These are phyloP conservation scores for Phaonia tiefii DNA, from an alignment of 2,888 invertebrate genomes.

Conservation along the genomic window DNA sequence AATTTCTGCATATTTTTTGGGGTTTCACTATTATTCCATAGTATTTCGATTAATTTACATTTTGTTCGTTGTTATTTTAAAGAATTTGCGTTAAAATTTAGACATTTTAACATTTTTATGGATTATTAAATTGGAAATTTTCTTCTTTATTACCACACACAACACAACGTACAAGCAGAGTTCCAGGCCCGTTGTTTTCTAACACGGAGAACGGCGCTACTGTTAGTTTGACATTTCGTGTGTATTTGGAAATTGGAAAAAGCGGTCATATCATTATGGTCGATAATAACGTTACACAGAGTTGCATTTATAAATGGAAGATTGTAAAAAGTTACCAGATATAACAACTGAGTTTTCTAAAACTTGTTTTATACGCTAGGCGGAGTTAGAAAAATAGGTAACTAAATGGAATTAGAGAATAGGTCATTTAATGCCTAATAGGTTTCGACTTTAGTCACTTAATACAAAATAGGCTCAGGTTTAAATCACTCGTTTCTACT, in stretches of 20 bases:
- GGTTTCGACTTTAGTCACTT: too few species aligned
- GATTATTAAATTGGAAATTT: conserved; percentile 53
- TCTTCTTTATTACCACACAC: conserved; percentile 67
- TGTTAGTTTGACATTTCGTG: conserved; percentile 50
- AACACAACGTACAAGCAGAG: conserved; percentile 57
- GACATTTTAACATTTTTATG: conserved; percentile 7
- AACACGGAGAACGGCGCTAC: conserved; percentile 31
- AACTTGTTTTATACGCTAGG: too few species aligned
- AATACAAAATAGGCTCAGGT: too few species aligned
- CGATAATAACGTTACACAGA: conserved; percentile 33
- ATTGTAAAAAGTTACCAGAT: too few species aligned
- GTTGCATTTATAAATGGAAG: conserved; percentile 38
- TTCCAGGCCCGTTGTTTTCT: conserved; percentile 39
- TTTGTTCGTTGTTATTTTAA: conserved; percentile 45
- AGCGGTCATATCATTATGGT: neutral
- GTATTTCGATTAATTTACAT: conserved; percentile 28
- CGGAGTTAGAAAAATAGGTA: too few species aligned
- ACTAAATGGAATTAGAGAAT: too few species aligned
- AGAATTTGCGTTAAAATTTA: neutral
- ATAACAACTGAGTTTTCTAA: too few species aligned
- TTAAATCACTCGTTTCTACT: too few species aligned
- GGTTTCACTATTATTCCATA: conserved; percentile 41
- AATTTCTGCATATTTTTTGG: conserved; percentile 31
- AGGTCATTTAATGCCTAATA: too few species aligned
- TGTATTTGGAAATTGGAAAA: conserved; percentile 44